Conservation (phyloP, 2,888 invertebrate species). For the Arrhopalites spinosus region DNA sequence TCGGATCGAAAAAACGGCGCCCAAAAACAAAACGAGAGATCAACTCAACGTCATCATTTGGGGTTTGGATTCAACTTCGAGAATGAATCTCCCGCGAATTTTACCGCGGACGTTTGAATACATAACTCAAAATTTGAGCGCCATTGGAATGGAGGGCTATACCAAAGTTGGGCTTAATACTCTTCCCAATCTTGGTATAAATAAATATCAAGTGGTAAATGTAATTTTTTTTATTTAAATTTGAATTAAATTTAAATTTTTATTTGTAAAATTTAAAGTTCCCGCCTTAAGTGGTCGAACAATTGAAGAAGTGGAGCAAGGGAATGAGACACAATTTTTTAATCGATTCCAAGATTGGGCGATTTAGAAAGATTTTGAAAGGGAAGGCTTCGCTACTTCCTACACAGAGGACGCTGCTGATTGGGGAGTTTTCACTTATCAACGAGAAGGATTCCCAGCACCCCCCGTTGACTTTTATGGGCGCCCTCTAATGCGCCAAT, state of each 20-base stretch:
- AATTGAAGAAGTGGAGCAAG: neutral
- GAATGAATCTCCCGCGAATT: neutral
- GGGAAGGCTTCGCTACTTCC: constrained; percentile 63
- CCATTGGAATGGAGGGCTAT: neutral
- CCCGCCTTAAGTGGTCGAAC: neutral
- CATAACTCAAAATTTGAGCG: neutral
- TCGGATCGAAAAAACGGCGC: too few relatives aligned
- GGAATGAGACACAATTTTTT: too few relatives aligned
- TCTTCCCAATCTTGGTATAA: neutral
- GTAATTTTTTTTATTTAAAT: neutral
- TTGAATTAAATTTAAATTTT: neutral
- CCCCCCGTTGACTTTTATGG: constrained; percentile 85
- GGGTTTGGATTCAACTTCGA: neutral
- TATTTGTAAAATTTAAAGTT: neutral
- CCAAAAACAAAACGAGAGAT: too few relatives aligned
- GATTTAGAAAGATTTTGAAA: constrained; percentile 27
- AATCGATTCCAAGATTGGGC: neutral
- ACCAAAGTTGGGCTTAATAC: neutral
- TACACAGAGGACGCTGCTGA: constrained; percentile 81
- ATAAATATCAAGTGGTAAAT: neutral
- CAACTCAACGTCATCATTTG: neutral
- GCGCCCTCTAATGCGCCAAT: constrained; percentile 71
- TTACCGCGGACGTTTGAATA: neutral
- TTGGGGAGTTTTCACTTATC: constrained; percentile 81
- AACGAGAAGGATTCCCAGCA: constrained; percentile 72